Conservation (phyloP, 2,888 invertebrate genomes). For the Calameuta pallipes region DNA sequence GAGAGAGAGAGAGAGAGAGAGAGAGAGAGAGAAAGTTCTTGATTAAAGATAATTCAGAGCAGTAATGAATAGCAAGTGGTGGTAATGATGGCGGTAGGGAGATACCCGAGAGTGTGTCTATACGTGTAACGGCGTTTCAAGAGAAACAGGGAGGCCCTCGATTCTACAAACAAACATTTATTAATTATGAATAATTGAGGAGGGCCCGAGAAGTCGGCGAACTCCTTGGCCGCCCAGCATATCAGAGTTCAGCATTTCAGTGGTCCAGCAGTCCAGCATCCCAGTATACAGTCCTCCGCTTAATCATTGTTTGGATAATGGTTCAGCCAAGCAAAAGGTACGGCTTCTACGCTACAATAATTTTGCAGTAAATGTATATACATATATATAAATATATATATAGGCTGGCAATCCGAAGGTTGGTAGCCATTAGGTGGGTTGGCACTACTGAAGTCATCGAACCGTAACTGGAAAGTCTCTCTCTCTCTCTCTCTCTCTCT, state of each 20-base stretch:
- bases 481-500: too few species aligned
- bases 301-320: conserved; percentile 26
- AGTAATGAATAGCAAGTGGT: not conserved
- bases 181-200: conserved; percentile 26
- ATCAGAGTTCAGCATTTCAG: too few species aligned
- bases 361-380: not conserved
- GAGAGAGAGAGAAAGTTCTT: not conserved
- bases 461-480: not conserved
- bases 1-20: too few species aligned
- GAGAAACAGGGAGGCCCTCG: not conserved
- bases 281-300: conserved; percentile 15
- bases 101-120: not conserved
- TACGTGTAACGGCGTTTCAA: not conserved
- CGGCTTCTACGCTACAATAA: not conserved
- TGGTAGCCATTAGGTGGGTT: not conserved
- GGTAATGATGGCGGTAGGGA: not conserved
- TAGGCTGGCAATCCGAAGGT: not conserved
- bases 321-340: conserved; percentile 17
- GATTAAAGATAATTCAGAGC: not conserved
- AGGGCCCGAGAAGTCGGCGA: conserved; percentile 11
- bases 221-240: conserved; percentile 14
- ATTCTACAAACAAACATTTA: conserved; percentile 15
- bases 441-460: not conserved
- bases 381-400: not conserved
- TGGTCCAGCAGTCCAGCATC: not conserved